phyloP scores from a whole-genome alignment of 2,888 invertebrate genomes.

The Scelioninae gen. 2 region DNA sequence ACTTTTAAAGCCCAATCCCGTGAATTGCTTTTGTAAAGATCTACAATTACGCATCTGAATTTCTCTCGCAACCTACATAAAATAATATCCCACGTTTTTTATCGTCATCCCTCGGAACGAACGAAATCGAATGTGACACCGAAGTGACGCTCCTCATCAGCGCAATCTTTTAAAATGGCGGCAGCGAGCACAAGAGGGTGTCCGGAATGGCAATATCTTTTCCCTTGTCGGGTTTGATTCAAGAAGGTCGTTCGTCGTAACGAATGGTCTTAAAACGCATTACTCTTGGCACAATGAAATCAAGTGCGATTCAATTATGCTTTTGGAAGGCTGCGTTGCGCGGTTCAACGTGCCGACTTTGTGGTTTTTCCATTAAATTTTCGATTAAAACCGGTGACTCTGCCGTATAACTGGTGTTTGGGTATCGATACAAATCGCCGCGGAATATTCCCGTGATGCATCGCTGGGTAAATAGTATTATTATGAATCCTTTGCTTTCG shows the following conservation, averaged over 20 bases:
- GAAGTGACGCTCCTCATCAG: constrained; percentile 50
- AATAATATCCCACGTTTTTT: constrained; percentile 38
- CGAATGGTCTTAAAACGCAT: constrained; percentile 56
- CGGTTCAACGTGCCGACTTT: constrained; percentile 44
- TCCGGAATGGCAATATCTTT: constrained; percentile 51
- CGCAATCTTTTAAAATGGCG: constrained; percentile 50
- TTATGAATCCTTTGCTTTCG: not conserved
- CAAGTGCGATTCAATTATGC: constrained; percentile 53
- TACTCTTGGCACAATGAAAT: constrained; percentile 51
- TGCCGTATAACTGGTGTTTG: constrained; percentile 14
- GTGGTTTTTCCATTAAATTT: constrained; percentile 49
- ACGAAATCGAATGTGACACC: constrained; percentile 44
- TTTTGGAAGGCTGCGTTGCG: constrained; percentile 28
- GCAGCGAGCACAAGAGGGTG: constrained; percentile 48
- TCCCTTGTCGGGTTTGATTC: constrained; percentile 46
- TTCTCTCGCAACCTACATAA: constrained; percentile 12
- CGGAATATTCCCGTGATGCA: constrained; percentile 27
- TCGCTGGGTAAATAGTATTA: constrained; percentile 48
- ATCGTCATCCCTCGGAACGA: constrained; percentile 25
- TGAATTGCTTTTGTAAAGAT: constrained; percentile 3
- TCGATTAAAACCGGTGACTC: constrained; percentile 41
- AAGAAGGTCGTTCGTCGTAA: constrained; percentile 54
- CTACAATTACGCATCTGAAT: constrained; percentile 7
- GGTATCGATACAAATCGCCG: constrained; percentile 15
- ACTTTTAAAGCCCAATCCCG: too few relatives aligned